Conservation (phyloP, 2,797 vertebrate genomes). For the Notolabrus celidotus region DNA sequence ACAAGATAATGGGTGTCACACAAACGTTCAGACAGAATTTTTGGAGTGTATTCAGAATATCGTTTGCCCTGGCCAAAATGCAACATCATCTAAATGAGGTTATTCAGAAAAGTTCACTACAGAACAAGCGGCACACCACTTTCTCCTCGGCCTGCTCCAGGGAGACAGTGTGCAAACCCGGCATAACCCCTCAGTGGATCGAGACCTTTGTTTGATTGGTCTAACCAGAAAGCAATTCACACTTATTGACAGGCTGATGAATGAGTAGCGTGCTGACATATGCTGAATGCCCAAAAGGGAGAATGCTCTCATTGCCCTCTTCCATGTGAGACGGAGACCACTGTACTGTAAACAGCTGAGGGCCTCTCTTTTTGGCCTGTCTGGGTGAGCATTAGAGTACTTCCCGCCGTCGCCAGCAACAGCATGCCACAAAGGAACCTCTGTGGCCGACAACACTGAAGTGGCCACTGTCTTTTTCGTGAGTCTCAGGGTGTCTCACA, state of each 20-base stretch:
- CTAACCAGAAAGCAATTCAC: conserved; percentile 72
- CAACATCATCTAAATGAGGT: conserved; percentile 66
- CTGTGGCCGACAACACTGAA: conserved; percentile 83
- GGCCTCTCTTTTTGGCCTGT: conserved; percentile 76
- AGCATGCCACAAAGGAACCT: conserved; percentile 82
- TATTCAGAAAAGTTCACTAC: conserved; percentile 57
- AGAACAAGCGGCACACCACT: conserved; percentile 36
- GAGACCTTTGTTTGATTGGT: conserved; percentile 71
- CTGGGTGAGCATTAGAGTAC: conserved; percentile 77
- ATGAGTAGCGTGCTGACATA: conserved; percentile 73
- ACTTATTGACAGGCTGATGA: conserved; percentile 74
- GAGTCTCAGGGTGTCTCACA: conserved; percentile 83
- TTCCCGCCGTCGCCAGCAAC: conserved; percentile 74
- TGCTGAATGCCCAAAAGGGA: conserved; percentile 74
- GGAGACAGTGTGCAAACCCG: conserved; percentile 49
- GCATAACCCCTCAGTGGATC: conserved; percentile 59
- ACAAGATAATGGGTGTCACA: conserved; percentile 59
- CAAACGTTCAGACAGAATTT: conserved; percentile 57
- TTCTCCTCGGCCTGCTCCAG: conserved; percentile 40
- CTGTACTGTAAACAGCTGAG: conserved; percentile 82
- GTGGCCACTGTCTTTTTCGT: conserved; percentile 82
- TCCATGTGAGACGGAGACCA: conserved; percentile 74
- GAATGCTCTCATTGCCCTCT: conserved; percentile 71
- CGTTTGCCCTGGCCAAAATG: conserved; percentile 55
- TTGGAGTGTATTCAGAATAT: conserved; percentile 65